phyloP scores from a whole-genome alignment of 2,113 vertebrate genomes.

The Mormyrus iriodes region DNA sequence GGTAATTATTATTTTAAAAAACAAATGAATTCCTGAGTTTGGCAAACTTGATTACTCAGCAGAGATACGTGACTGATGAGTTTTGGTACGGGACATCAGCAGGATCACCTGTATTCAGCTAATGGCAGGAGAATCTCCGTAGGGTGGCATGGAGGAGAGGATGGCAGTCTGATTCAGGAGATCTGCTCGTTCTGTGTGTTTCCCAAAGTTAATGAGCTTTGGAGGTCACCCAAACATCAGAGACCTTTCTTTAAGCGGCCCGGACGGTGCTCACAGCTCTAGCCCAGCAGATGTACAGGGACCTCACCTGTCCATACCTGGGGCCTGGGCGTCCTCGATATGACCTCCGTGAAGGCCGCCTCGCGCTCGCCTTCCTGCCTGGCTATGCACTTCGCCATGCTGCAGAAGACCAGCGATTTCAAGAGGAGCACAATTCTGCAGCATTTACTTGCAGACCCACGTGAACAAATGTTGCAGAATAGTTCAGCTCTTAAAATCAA shows the following conservation, averaged over 20 bases:
- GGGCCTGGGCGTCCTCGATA: background rate
- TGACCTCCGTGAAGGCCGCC: background rate
- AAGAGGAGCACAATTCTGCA: conserved; percentile 48
- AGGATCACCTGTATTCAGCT: background rate
- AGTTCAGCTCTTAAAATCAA: conserved; percentile 46
- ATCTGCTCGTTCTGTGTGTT: conserved; percentile 32
- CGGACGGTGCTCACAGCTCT: background rate
- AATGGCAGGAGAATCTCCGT: background rate
- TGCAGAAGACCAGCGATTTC: conserved; percentile 37
- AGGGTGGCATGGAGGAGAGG: background rate
- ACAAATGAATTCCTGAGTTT: background rate
- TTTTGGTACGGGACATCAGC: background rate
- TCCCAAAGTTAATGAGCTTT: conserved; percentile 57
- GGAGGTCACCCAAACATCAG: conserved; percentile 51
- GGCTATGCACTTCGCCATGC: background rate
- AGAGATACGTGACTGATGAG: background rate
- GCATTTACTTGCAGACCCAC: conserved; percentile 46
- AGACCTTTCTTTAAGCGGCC: conserved; percentile 10
- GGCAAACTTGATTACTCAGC: background rate
- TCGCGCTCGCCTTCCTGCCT: background rate
- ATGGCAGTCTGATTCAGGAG: conserved; percentile 30
- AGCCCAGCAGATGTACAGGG: background rate
- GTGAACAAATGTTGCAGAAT: conserved; percentile 45
- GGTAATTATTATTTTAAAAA: background rate
- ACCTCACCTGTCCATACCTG: conserved; percentile 10